Evolutionary conservation across 2,888 invertebrate genomes (phyloP).

Genomic region (Cyrtodaria siliqua): DNA sequence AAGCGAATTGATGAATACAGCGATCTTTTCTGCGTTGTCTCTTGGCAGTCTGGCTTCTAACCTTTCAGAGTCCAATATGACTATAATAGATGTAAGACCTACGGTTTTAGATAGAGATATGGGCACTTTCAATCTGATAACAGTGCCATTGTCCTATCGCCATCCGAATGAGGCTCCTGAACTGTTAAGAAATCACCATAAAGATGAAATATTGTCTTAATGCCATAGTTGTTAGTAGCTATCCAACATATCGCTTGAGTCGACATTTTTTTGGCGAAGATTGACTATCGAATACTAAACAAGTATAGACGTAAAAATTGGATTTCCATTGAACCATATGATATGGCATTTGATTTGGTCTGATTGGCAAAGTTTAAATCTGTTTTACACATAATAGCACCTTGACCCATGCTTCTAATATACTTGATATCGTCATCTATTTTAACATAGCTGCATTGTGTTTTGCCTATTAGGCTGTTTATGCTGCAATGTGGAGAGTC

Average conservation of each 20-base stretch:
- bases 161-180: constrained; percentile 16
- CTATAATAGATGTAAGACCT: too few relatives aligned
- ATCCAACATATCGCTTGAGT: constrained; percentile 53
- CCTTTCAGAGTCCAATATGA: too few relatives aligned
- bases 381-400: constrained; percentile 39
- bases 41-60: constrained; percentile 45
- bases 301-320: constrained; percentile 17
- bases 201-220: constrained; percentile 43
- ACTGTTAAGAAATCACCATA: constrained; percentile 55
- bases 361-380: constrained; percentile 54
- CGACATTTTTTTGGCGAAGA: constrained; percentile 51
- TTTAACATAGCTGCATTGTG: constrained; percentile 44
- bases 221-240: constrained; percentile 38
- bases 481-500: constrained; percentile 38
- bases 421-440: constrained; percentile 58
- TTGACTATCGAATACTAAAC: constrained; percentile 45
- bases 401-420: constrained; percentile 25
- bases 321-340: constrained; percentile 50
- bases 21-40: constrained; percentile 40
- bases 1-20: not conserved
- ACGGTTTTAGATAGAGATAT: too few relatives aligned
- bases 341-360: constrained; percentile 34
- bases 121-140: too few relatives aligned
- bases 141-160: too few relatives aligned
- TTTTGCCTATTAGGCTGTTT: constrained; percentile 57